These are phyloP conservation scores for Agonopterix alstromeriana DNA, from an alignment of 2,888 invertebrate genomes.

Conservation along the genomic window DNA sequence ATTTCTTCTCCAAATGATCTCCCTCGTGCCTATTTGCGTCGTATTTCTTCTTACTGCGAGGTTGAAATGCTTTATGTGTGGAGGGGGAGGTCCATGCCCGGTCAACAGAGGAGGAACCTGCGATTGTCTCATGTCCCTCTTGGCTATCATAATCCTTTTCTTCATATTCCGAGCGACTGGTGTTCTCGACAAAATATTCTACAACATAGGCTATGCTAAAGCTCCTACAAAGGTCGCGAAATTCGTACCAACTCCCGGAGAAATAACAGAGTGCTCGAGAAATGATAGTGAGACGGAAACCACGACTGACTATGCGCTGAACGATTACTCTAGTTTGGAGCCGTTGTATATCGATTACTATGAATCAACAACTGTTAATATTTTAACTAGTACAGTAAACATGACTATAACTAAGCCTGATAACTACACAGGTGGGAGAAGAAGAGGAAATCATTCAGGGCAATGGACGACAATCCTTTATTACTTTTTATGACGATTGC, in stretches of 20 bases:
- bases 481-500: conserved; percentile 22
- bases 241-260: conserved; percentile 44
- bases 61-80: conserved; percentile 54
- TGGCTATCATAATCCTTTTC: conserved; percentile 45
- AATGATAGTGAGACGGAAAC: conserved; percentile 21
- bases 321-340: not conserved
- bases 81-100: conserved; percentile 52
- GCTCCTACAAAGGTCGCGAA: conserved; percentile 20
- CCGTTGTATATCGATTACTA: not conserved
- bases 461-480: conserved; percentile 27
- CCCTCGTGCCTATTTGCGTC: conserved; percentile 53
- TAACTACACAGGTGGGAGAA: not conserved
- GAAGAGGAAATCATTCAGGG: not conserved
- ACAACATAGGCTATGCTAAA: conserved; percentile 49
- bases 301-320: not conserved
- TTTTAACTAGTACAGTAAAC: not conserved
- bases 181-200: conserved; percentile 51
- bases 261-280: conserved; percentile 47
- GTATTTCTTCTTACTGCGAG: conserved; percentile 50
- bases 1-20: conserved; percentile 51
- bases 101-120: conserved; percentile 48
- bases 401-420: not conserved
- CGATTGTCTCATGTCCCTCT: conserved; percentile 49
- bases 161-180: conserved; percentile 53
- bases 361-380: not conserved